phyloP scores from a whole-genome alignment of 2,797 vertebrate genomes.

The Falco berigora region DNA sequence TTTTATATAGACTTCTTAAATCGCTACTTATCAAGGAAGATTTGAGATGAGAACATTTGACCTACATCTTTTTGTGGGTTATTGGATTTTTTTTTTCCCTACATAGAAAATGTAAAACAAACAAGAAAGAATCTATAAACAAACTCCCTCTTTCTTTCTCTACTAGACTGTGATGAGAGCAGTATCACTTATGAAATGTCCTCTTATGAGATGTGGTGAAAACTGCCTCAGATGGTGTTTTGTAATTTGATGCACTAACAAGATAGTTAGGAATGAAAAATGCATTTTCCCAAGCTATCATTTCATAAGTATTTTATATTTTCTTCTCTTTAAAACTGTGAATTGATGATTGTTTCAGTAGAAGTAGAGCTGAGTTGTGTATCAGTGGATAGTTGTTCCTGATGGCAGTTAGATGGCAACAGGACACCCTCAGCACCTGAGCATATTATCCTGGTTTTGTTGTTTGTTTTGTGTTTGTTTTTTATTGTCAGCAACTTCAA shows the following conservation, averaged over 20 bases:
- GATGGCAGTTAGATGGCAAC: neutral
- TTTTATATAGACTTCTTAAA: constrained; percentile 68
- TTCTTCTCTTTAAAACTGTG: neutral
- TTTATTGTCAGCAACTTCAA: neutral
- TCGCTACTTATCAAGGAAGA: constrained; percentile 62
- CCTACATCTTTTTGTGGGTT: constrained; percentile 55
- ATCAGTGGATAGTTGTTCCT: neutral
- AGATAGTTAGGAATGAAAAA: constrained; percentile 61
- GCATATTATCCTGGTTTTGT: neutral
- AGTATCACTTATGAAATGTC: constrained; percentile 54
- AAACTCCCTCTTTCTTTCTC: constrained; percentile 39
- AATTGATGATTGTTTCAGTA: neutral
- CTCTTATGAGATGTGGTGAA: constrained; percentile 29
- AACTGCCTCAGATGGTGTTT: constrained; percentile 52
- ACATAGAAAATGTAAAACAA: constrained; percentile 64
- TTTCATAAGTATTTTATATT: constrained; percentile 38
- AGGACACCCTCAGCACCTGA: neutral
- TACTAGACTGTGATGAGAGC: constrained; percentile 46
- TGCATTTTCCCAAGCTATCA: constrained; percentile 24
- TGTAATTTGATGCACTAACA: constrained; percentile 58
- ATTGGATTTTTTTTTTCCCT: constrained; percentile 49
- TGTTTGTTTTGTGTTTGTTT: neutral
- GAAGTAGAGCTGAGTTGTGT: neutral
- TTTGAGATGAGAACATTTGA: constrained; percentile 56
- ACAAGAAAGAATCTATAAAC: constrained; percentile 63